These are phyloP conservation scores for Phortica variegata DNA, from an alignment of 1,140 invertebrate species.

Conservation along the genomic window DNA sequence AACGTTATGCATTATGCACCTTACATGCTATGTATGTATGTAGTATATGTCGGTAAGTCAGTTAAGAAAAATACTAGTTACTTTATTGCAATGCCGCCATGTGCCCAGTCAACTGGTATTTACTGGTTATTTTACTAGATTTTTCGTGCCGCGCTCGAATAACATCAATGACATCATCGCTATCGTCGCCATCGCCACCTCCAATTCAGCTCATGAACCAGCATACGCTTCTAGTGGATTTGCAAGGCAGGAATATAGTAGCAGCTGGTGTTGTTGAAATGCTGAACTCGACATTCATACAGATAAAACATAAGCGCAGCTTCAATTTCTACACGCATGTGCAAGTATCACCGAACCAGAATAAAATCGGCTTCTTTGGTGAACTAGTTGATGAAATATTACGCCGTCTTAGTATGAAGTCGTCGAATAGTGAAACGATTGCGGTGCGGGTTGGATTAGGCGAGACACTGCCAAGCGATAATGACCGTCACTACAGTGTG, in stretches of 20 bases:
- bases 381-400: conserved; percentile 4
- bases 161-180: background rate
- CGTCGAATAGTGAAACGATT: background rate
- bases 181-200: background rate
- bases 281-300: conserved; percentile 2
- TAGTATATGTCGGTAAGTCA: too few relatives aligned
- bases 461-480: background rate
- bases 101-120: conserved; percentile 20
- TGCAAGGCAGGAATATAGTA: background rate
- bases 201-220: too few relatives aligned
- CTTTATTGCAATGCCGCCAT: too few relatives aligned
- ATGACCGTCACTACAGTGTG: conserved; percentile 13
- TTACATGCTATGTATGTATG: too few relatives aligned
- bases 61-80: too few relatives aligned
- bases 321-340: conserved; percentile 10
- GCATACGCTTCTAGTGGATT: too few relatives aligned
- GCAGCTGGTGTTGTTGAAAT: conserved; percentile 10
- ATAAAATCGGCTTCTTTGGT: background rate
- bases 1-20: too few relatives aligned
- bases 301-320: background rate
- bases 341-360: background rate
- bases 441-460: conserved; percentile 1
- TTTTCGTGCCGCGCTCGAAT: background rate
- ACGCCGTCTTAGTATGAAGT: background rate
- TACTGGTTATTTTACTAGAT: conserved; percentile 8